These are phyloP conservation scores for Malurus leucopterus DNA, from an alignment of 2,797 vertebrate genomes.

Conservation along the genomic window DNA sequence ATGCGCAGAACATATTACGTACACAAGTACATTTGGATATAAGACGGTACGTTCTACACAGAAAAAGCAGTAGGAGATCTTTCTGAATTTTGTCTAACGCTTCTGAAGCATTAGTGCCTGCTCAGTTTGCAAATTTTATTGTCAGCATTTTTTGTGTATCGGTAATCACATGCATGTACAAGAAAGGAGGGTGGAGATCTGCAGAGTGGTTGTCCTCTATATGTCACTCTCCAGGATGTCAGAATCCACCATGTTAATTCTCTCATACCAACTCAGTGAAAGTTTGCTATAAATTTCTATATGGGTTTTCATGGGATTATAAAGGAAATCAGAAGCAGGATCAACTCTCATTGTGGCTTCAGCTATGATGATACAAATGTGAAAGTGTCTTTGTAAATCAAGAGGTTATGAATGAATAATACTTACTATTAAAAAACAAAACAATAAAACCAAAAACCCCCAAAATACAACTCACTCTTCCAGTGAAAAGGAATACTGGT, in stretches of 20 bases:
- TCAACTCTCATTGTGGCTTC: neutral
- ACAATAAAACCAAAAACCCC: neutral
- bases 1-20: neutral
- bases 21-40: neutral
- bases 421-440: neutral
- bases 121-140: neutral
- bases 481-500: neutral
- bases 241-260: neutral
- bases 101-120: neutral
- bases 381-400: neutral
- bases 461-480: neutral
- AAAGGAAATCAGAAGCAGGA: neutral
- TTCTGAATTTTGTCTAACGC: neutral
- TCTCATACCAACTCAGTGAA: neutral
- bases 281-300: neutral
- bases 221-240: neutral
- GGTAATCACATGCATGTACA: neutral
- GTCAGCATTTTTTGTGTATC: neutral
- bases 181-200: neutral
- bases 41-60: neutral
- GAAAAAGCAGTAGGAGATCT: neutral
- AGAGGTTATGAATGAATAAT: neutral
- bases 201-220: neutral
- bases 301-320: neutral
- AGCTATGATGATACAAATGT: neutral